Conservation (phyloP, 2,888 invertebrate species). For the Diarsia mendica region DNA sequence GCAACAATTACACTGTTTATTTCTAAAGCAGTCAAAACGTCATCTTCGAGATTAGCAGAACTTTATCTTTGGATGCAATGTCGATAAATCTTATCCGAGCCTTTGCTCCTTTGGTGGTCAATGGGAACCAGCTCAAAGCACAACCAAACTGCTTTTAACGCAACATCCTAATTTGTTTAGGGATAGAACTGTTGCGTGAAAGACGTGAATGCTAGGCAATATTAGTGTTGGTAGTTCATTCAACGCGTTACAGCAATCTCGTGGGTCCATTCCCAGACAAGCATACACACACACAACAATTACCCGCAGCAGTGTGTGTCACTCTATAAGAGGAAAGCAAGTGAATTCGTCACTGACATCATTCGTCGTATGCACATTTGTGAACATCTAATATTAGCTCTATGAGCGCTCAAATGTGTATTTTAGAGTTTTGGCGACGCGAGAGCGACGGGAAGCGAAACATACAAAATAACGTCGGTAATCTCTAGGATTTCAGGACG, state of each 20-base stretch:
- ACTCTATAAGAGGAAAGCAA: constrained; percentile 48
- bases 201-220: neutral
- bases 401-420: constrained; percentile 70
- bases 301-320: constrained; percentile 20
- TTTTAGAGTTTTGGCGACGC: constrained; percentile 74
- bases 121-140: neutral
- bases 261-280: constrained; percentile 31
- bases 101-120: neutral
- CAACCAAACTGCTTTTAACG: neutral
- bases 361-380: constrained; percentile 73
- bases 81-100: neutral
- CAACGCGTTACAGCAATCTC: constrained; percentile 22
- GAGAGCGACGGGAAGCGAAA: constrained; percentile 62
- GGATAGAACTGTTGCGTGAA: neutral
- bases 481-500: constrained; percentile 59
- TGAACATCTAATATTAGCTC: constrained; percentile 78
- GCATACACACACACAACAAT: constrained; percentile 10
- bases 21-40: no score
- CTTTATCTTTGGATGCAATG: no score
- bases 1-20: neutral
- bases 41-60: no score
- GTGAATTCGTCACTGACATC: constrained; percentile 74
- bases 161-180: neutral
- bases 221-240: constrained; percentile 20
- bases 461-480: constrained; percentile 44